phyloP scores from a whole-genome alignment of 2,888 invertebrate genomes.

The Sesia apiformis region DNA sequence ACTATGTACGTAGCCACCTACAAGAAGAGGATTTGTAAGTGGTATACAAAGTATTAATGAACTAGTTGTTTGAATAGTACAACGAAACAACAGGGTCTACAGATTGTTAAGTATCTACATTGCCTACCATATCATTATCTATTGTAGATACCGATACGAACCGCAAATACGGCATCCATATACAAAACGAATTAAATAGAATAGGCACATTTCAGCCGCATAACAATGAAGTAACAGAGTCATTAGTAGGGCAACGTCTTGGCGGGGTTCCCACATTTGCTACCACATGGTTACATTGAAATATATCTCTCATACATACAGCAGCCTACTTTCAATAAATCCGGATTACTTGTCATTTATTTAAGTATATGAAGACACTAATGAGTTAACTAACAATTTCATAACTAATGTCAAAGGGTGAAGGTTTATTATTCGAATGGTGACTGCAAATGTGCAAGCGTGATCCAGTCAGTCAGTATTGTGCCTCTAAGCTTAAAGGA shows the following conservation, averaged over 20 bases:
- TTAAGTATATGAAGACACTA: background rate
- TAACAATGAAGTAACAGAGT: constrained; percentile 64
- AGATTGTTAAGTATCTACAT: no score
- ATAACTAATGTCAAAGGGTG: background rate
- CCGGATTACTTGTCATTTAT: constrained; percentile 47
- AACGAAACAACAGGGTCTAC: no score
- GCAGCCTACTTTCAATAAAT: constrained; percentile 64
- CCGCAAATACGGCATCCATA: background rate
- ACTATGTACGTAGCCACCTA: no score
- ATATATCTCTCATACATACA: constrained; percentile 37
- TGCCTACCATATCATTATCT: background rate
- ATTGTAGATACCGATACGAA: background rate
- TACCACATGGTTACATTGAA: constrained; percentile 65
- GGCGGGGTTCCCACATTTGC: constrained; percentile 72
- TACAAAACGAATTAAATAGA: background rate
- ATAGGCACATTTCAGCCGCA: constrained; percentile 26
- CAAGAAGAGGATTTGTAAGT: no score
- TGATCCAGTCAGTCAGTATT: constrained; percentile 19
- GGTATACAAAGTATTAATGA: no score
- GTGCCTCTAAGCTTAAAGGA: constrained; percentile 49
- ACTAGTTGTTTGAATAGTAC: no score
- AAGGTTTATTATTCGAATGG: background rate
- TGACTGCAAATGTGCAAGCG: constrained; percentile 27
- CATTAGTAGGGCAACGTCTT: constrained; percentile 66
- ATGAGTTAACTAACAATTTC: background rate